A percentile compares a stretch with the other conserved stretches of the same genome.
These are phyloP conservation scores for Epinotia demarniana DNA, from an alignment of 2,888 invertebrate species.

Conservation along the genomic window DNA sequence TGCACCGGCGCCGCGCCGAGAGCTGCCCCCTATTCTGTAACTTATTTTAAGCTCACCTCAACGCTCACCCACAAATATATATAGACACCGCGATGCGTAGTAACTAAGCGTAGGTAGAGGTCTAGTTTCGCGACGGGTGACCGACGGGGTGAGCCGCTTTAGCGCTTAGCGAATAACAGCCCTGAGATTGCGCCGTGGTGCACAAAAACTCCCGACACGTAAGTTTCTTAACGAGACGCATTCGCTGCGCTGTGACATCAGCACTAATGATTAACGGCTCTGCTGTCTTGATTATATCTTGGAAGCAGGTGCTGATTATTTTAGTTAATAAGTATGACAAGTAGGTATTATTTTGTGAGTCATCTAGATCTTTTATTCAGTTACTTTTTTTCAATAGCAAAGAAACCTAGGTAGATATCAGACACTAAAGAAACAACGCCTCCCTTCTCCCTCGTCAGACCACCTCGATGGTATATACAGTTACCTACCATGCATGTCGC, in stretches of 20 bases:
- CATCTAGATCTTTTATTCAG: neutral
- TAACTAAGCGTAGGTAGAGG: too few relatives aligned
- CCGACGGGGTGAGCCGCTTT: too few relatives aligned
- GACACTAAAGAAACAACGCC: too few relatives aligned
- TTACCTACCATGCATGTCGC: too few relatives aligned
- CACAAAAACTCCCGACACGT: slow-evolving; percentile 53
- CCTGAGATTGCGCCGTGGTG: slow-evolving; percentile 53
- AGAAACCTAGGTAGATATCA: neutral
- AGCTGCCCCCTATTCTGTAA: too few relatives aligned
- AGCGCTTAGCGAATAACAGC: too few relatives aligned
- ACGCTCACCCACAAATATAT: too few relatives aligned
- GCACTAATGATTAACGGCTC: slow-evolving; percentile 27
- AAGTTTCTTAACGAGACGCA: slow-evolving; percentile 49
- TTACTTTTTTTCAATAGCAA: neutral
- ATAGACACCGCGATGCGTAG: too few relatives aligned
- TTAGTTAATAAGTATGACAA: neutral
- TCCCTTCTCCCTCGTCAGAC: too few relatives aligned
- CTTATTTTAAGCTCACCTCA: too few relatives aligned
- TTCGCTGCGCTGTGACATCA: slow-evolving; percentile 32
- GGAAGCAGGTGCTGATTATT: neutral
- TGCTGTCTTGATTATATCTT: slow-evolving; percentile 11
- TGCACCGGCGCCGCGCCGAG: slow-evolving; percentile 10
- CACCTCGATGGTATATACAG: too few relatives aligned
- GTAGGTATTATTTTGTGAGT: neutral
- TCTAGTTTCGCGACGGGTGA: too few relatives aligned